Percentiles rank a stretch among this genome's conserved stretches.
phyloP scores from a whole-genome alignment of 2,888 invertebrate genomes.

The Parasteatoda lunata region DNA sequence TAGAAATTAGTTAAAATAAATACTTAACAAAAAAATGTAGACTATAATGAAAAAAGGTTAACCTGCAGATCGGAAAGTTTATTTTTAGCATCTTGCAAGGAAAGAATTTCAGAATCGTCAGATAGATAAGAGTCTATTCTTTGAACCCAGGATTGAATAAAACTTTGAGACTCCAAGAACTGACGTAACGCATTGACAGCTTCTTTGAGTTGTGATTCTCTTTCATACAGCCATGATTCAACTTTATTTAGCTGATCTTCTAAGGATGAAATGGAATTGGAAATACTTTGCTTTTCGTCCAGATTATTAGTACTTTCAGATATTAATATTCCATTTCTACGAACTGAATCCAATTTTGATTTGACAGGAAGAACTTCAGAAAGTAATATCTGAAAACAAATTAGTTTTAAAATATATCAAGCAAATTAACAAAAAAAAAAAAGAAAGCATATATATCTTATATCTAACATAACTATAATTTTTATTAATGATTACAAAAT shows the following conservation, averaged over 20 bases:
- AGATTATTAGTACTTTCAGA: conserved; percentile 86
- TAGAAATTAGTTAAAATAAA: no score
- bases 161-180: conserved; percentile 87
- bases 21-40: not conserved
- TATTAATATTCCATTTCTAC: conserved; percentile 85
- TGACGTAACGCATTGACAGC: conserved; percentile 91
- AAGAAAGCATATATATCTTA: not conserved
- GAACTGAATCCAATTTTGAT: conserved; percentile 75
- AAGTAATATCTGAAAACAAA: conserved; percentile 36
- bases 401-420: no score
- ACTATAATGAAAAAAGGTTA: no score
- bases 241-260: conserved; percentile 87
- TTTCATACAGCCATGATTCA: conserved; percentile 86
- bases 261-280: conserved; percentile 83
- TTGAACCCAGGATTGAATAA: conserved; percentile 87
- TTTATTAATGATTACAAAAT: no score
- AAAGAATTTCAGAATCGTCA: conserved; percentile 79
- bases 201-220: conserved; percentile 87
- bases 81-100: conserved; percentile 80
- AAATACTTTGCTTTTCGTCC: conserved; percentile 84
- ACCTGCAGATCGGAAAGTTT: conserved; percentile 88
- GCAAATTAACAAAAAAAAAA: not conserved
- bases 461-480: no score
- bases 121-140: conserved; percentile 87
- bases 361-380: conserved; percentile 68